Base-by-base conservation (phyloP, 2,113 vertebrate genomes). In the Sander vitreus region DNA sequence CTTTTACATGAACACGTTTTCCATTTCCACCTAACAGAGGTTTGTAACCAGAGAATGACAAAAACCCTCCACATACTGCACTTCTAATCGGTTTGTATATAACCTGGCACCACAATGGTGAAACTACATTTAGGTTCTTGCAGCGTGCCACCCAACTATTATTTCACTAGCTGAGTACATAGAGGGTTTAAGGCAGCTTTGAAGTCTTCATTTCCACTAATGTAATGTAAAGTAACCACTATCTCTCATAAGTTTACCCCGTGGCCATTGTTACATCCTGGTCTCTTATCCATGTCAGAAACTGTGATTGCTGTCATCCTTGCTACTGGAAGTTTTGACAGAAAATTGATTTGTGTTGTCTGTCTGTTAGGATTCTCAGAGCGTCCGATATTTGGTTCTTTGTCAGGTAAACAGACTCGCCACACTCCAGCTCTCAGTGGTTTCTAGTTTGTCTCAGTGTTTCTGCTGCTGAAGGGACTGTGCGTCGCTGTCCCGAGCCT, bases 121-220 rank as follows among this genome's bases (percentile, higher is more conserved):
- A 63, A 25, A 68, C 83, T 80, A 88, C 71, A 36, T 64, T 78
- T 66, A 33, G 60, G 81, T 62, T 88, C 80, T 63, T 50, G 79
- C 87, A 85, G 80, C 11, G 5, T 23, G 62, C 62, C 73, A 47
- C 64, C 73, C 71, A 55, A 70, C 50, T 65, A 16, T 60, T 75
- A 84, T 62, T 70, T 67, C 63, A 81, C 71, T 83, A 81, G 79
- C 58, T 43, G 89, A 96, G 95, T 97, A 96, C 94, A 96, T 89
- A 94, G 95, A 97, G 96, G 96, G 96, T 97, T 98, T 98, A 99
- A 99, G 98, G 98, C 98, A 98, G 97, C 96, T 96, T 94, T 86
- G 90, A 93, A 93, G 88, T 91, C 88, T 82, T 84, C 73, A 33
- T 84, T 79, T 78, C 81, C 87, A 60, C 84, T 87, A 85, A 78